Evolutionary conservation across 2,888 invertebrate species (phyloP), one percentile per base, ranked within the genome.

Genomic region (Lasiommata megera): DNA sequence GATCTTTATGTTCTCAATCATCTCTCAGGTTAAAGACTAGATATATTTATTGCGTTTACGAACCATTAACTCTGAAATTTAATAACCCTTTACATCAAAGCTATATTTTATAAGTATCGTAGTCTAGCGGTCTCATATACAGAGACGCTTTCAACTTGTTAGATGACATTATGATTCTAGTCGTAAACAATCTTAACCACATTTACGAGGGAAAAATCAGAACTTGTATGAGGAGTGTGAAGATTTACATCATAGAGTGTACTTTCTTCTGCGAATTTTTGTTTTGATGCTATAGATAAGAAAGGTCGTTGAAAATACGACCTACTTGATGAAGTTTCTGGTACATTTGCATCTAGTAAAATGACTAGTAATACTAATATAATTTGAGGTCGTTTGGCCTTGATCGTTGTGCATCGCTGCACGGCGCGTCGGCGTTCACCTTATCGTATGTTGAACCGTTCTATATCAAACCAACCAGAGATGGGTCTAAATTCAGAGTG

Each of bases 401-500:
- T 88, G 88, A 77, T 74, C 67, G 74, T 63, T 62, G 77, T 76
- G 77, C 78, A 79, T 72, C 77, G 73, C 66, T 74, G 79, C 76
- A 75, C 69, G 67, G 78, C 76, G 69, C 76, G 74, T 69, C 79
- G 79, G 79, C 77, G 77, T 78, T 78, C 77, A 77, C 79, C 81
- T 90, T 90, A 89, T 90, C 89, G 89, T 90, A 71, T 89, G 87
- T 88, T 89, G 89, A 90, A 89, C 89, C 84, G 80, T 67, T 73
- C 79, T 77, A 72, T 78, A 78, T 79, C 76, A 74, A 70, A 68
- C 66, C 68, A 67, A 66, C 68, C 71, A 68, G 71, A 70, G 69
- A 68, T 68, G 69, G 61, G 62, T 67, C 71, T 71, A 73, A 72
- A 73, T 75, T 69, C 68, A 71, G 65, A 66, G 61, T 54, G 63